Evolutionary conservation across 2,888 invertebrate genomes (phyloP), one percentile per base, ranked within the genome.

Genomic region (Drosophila crucigera): DNA sequence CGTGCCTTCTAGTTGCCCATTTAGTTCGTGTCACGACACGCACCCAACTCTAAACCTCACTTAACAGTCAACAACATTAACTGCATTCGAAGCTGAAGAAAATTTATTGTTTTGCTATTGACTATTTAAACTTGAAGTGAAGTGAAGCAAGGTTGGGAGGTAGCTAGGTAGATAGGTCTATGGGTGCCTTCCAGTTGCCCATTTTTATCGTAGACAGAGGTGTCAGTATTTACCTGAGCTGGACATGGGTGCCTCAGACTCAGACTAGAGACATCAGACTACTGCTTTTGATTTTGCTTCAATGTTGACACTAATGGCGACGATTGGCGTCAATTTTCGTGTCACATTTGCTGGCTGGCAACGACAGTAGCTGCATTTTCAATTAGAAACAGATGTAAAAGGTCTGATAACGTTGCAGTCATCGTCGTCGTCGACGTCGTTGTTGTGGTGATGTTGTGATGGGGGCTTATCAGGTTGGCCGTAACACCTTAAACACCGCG

Each of bases 321-420:
- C 83, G 90, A 91, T 91, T 91, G 92, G 91, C 91, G 91, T 92
- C 92, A 90, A 90, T 87, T 91, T 91, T 80, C 82, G 63, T 82
- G 89, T 89, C 80, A 77, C 77, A 73, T 77, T 71, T 71, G 58
- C 74, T 68, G 37, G 22, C 41, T 52, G 61, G 62, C 61, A 76
- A 71, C 68, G 80, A 82, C 91, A 89, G 92, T 91, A 91, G 92
- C 92, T 91, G 92, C 88, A 88, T 91, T 91, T 87, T 86, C 91
- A 91, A 92, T 91, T 92, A 91, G 83, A 85, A 92, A 91, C 92
- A 91, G 89, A 91, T 91, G 92, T 92, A 80, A 91, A 89, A 68
- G 70, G 68, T 47, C 67, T 84, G 91, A 91, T 91, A 91, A 88
- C 55, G 65, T 66, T 69, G 66, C 68, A 84, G 63, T 67, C 52